Evolutionary conservation across 2,888 invertebrate species (phyloP), one percentile per base, ranked within the genome.

Genomic region (Tenthredo livida): DNA sequence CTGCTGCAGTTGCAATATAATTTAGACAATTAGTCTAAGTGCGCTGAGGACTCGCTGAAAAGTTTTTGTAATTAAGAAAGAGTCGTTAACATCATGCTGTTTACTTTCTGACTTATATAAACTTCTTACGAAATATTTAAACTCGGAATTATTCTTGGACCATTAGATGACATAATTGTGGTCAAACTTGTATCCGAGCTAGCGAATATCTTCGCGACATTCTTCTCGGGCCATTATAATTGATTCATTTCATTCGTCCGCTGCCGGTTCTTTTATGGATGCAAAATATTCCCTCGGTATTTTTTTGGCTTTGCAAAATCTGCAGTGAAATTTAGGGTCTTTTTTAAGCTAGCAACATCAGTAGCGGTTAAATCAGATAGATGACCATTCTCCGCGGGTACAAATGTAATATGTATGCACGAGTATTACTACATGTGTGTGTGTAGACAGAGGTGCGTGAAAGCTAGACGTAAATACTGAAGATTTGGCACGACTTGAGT

Each of bases 381-480:
- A 33, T 54, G 54, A 54, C 54, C 54, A n/a, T 40, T 40, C 72
- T 2, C 21, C 29, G 29, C 12, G n/a, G n/a, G 0, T 54, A 37
- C 29, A 17, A 29, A 54, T 72, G 10, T 21, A 50, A 77, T 33
- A 17, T 29, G 17, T 50, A 9, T 25, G 43, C 73, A n/a, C 25
- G 10, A 4, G 7, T 25, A 50, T 50, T 1, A 25, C n/a, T 43
- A 12, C 10, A 25, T 50, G 29, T 29, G 50, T 50, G 29, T 29
- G 50, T 29, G 54, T 77, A 29, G 50, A 80, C 58, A 40, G 25
- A 80, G 58, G 12, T 54, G 77, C 29, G 29, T 54, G 47, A 33
- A n/a, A 50, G 77, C 29, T 61, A 58, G 80, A 80, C 80, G 61
- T 58, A 80, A 80, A 80, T 80, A 80, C 80, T 80, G 15, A 40